phyloP scores from a whole-genome alignment of 2,797 vertebrate genomes.

The Potorous gilbertii region DNA sequence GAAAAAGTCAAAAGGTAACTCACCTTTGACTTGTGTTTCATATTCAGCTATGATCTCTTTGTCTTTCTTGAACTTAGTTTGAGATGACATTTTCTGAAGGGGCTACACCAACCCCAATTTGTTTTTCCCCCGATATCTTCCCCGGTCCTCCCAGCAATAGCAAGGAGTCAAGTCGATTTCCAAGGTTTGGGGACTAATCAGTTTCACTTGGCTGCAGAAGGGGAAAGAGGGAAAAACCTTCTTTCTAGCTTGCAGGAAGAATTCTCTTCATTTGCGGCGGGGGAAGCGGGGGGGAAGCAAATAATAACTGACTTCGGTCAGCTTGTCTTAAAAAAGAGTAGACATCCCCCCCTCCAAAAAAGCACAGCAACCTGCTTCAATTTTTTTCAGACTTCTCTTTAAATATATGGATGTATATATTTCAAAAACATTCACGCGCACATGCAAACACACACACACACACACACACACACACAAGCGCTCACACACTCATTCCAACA shows the following conservation, averaged over 20 bases:
- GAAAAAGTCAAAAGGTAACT: slow-evolving; percentile 69
- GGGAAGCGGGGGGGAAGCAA: slow-evolving; percentile 56
- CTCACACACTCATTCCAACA: slow-evolving; percentile 51
- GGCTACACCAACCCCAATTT: slow-evolving; percentile 77
- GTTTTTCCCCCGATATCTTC: slow-evolving; percentile 71
- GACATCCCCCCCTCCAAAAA: slow-evolving; percentile 6
- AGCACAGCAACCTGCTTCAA: slow-evolving; percentile 68
- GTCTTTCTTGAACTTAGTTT: slow-evolving; percentile 95
- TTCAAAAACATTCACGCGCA: slow-evolving; percentile 18
- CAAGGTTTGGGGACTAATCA: slow-evolving; percentile 76
- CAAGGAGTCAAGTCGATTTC: slow-evolving; percentile 60
- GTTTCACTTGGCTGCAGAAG: slow-evolving; percentile 59
- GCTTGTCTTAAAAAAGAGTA: slow-evolving; percentile 62
- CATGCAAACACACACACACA: not conserved
- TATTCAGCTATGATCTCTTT: slow-evolving; percentile 98
- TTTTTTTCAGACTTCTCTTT: slow-evolving; percentile 75
- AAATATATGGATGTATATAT: slow-evolving; percentile 21
- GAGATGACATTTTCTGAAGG: slow-evolving; percentile 92
- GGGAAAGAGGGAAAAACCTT: slow-evolving; percentile 11
- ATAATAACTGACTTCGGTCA: slow-evolving; percentile 59
- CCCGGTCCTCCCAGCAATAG: slow-evolving; percentile 66
- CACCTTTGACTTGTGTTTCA: slow-evolving; percentile 98
- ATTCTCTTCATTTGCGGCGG: slow-evolving; percentile 57
- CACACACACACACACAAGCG: slow-evolving; percentile 45
- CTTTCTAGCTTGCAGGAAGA: slow-evolving; percentile 58